Evolutionary conservation across 2,888 invertebrate genomes (phyloP).

Genomic region (Cryptops parisi): DNA sequence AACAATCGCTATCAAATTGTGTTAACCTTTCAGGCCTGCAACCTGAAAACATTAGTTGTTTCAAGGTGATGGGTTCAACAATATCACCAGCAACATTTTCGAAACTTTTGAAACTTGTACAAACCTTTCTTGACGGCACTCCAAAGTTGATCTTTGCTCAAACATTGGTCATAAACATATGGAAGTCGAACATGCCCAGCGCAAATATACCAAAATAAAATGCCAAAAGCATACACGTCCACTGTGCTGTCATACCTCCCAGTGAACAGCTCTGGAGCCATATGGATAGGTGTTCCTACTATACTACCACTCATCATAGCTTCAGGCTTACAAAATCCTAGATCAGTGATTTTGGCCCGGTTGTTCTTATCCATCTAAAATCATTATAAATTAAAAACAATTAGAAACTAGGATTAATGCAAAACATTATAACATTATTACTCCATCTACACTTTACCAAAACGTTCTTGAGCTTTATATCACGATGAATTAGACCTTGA

Average conservation of each 20-base stretch:
- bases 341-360: conserved; percentile 67
- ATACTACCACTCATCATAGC: conserved; percentile 81
- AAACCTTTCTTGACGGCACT: conserved; percentile 69
- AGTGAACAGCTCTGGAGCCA: conserved; percentile 74
- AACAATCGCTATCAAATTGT: conserved; percentile 60
- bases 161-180: conserved; percentile 62
- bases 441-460: conserved; percentile 37
- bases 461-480: conserved; percentile 81
- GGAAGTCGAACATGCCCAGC: conserved; percentile 67
- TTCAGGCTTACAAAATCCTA: conserved; percentile 79
- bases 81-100: background rate
- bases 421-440: background rate
- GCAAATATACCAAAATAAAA: conserved; percentile 80
- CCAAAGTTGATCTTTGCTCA: conserved; percentile 76
- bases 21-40: conserved; percentile 62
- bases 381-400: conserved; percentile 8
- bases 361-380: conserved; percentile 47
- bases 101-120: too few species aligned
- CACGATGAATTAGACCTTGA: conserved; percentile 72
- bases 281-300: conserved; percentile 77
- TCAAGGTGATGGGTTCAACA: background rate
- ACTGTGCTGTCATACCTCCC: conserved; percentile 69
- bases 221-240: conserved; percentile 80
- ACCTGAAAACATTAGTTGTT: conserved; percentile 38
- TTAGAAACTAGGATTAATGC: background rate